Base-by-base conservation (phyloP, 2,113 vertebrate genomes). In the Apaloderma vittatum region DNA sequence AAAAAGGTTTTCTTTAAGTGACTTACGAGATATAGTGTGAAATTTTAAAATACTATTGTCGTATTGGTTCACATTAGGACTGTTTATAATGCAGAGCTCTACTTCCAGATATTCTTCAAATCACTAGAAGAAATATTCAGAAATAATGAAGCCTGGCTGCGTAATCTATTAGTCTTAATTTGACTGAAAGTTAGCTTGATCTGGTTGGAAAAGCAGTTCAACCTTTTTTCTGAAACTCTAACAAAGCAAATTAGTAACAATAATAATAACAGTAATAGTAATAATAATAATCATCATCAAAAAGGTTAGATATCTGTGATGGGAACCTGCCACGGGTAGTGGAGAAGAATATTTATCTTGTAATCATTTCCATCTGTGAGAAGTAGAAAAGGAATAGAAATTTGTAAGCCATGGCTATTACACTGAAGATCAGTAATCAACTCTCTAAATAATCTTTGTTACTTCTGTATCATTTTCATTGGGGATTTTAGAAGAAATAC, bases 1-100 rank as follows among this genome's bases (percentile, higher is more conserved):
- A 80, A 94, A 95, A 96, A 94, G 90, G 11, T 94, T 77, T 96
- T 90, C 59, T 79, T 49, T 94, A 82, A 55, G 23, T 92, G 86
- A 87, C 37, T 96, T 90, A 74, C 26, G 24, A 94, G 66, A 89
- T 83, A 58, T 59, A 54, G 27, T 21, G 26, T 26, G 37, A 92
- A 91, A 92, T 77, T 95, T 96, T 76, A 78, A 58, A 91, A 59
- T 52, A 54, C 4, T 30, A 12, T 94, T 89, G 97, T 92, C 34
- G 86, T 75, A 58, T 37, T 79, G 23, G 18, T 24, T 84, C 27
- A 91, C 11, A 87, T 95, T 88, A 85, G 75, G 23, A 4, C 6
- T 48, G 92, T 91, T 29, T 75, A 87, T 96, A 95, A 85, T 80
- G 19, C 4, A 92, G 43, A 40, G 15, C 3, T 89, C 34, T 58